Conservation (phyloP, 2,888 invertebrate genomes). For the Zhengitettix transpicula region DNA sequence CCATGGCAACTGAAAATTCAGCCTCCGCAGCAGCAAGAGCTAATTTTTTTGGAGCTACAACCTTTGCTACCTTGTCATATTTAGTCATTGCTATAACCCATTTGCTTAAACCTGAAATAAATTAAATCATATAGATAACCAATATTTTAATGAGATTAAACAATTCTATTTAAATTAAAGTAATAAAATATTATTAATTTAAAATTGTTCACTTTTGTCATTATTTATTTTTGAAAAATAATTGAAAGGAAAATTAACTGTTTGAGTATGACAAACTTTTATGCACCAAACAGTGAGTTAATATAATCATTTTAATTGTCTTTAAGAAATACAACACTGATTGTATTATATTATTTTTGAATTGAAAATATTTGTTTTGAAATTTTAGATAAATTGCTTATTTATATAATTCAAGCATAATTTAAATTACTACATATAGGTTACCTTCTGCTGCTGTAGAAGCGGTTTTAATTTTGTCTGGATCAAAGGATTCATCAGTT, state of each 20-base stretch:
- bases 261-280: not conserved
- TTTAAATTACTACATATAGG: not conserved
- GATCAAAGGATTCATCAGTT: conserved; percentile 75
- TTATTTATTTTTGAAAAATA: not conserved
- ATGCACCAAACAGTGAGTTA: no score
- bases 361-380: no score
- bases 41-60: conserved; percentile 83
- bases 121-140: not conserved
- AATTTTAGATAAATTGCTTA: no score
- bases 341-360: no score
- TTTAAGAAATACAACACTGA: no score
- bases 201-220: not conserved
- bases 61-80: conserved; percentile 83
- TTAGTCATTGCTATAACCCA: conserved; percentile 93
- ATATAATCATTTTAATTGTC: no score
- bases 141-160: not conserved
- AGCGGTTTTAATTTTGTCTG: conserved; percentile 72
- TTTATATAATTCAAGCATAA: not conserved
- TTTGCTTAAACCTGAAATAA: conserved; percentile 51
- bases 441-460: conserved; percentile 78
- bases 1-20: conserved; percentile 56
- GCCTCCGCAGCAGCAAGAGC: conserved; percentile 78
- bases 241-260: not conserved
- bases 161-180: not conserved
- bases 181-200: conserved; percentile 3